Base-by-base conservation (phyloP, 2,888 invertebrate species). In the Drosophila macrospina region DNA sequence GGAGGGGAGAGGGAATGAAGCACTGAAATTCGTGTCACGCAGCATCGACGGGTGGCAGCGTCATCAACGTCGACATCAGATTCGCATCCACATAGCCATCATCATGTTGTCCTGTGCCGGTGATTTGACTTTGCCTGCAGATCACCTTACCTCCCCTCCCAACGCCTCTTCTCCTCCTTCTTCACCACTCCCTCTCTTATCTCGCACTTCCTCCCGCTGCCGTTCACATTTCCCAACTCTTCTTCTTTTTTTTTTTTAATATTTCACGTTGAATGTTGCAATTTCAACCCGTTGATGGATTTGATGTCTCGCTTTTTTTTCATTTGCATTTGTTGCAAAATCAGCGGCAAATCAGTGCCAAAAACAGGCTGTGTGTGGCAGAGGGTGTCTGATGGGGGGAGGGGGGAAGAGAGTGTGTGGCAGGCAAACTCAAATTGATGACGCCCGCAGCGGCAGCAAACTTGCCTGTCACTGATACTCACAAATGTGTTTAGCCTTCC, bases 221-320 rank as follows among this genome's bases (percentile, higher is more conserved):
- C 3, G n/a, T n/a, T 5, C 32, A 26, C 34, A 15, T 11, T 48
- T 45, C 39, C n/a, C n/a, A n/a, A n/a, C n/a, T 36, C 16, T 15
- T 13, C 15, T 28, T 6, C 7, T 61, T 42, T 63, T 70, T 68
- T 72, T 65, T 55, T 54, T 37, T 7, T 51, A 42, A 26, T 48
- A 50, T 57, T 70, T 57, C 42, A 62, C 70, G 81, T 75, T 85
- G 85, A 85, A 85, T 82, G 83, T 70, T 88, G 83, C 88, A 86
- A 84, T 84, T 88, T 84, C 80, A 84, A 86, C 88, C 83, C 88
- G 88, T 86, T 88, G 88, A 88, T 88, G 88, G 88, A 84, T 88
- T 85, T 87, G 76, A 81, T 81, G 65, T 26, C 51, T 30, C 59
- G 20, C 48, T 65, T 42, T 67, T 66, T 44, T 56, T 16, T 6